These are phyloP conservation scores for Drosophila setifemur DNA, from an alignment of 1,140 invertebrate species.

Conservation along the genomic window DNA sequence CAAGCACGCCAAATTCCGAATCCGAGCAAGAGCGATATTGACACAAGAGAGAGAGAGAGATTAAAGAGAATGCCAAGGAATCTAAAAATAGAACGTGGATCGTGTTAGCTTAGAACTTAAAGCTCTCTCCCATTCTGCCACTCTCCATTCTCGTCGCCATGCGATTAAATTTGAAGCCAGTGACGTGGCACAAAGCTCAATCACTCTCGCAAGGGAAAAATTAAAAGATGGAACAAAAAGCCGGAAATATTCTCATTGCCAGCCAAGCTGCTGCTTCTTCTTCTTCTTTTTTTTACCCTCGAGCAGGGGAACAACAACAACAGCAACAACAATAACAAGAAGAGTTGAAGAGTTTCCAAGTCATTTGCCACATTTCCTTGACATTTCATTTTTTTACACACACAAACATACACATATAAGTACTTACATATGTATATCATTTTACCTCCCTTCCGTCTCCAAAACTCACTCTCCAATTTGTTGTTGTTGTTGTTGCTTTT, in stretches of 20 bases:
- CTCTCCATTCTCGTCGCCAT: too few species aligned
- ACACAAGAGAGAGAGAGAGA: too few species aligned
- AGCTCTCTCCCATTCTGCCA: too few species aligned
- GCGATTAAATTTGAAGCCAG: conserved; percentile 19
- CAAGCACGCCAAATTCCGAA: rapidly evolving
- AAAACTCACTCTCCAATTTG: too few species aligned
- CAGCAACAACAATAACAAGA: conserved; percentile 9
- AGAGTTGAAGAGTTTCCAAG: conserved; percentile 53
- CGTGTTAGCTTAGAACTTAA: conserved; percentile 12
- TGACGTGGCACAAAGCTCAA: conserved; percentile 26
- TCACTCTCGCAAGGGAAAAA: background rate
- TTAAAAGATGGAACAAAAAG: background rate
- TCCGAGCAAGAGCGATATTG: too few species aligned
- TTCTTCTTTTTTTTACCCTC: conserved; percentile 1
- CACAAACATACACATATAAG: too few species aligned
- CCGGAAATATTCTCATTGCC: conserved; percentile 28
- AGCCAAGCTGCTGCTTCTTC: background rate
- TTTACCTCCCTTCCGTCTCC: conserved; percentile 11
- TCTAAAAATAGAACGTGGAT: conserved; percentile 8
- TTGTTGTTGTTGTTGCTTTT: conserved; percentile 5
- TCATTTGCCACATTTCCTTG: conserved; percentile 79
- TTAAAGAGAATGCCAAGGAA: too few species aligned
- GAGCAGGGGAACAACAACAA: conserved; percentile 19
- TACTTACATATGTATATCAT: conserved; percentile 18
- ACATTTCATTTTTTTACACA: conserved; percentile 73